These are phyloP conservation scores for Apodemia hepburni DNA, from an alignment of 2,888 invertebrate genomes.

Conservation along the genomic window DNA sequence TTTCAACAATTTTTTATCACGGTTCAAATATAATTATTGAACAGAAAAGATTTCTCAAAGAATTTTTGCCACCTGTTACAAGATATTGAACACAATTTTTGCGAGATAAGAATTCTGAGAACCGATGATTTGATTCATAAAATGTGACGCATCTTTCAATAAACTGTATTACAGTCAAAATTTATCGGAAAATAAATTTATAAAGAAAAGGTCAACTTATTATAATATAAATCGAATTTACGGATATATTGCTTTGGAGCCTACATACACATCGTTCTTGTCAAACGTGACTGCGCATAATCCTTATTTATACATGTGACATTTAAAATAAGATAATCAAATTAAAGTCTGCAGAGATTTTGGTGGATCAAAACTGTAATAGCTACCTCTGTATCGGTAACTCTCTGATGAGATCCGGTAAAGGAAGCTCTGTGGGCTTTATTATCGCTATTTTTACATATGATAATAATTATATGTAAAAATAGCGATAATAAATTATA, in stretches of 20 bases:
- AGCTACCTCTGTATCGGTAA: no score
- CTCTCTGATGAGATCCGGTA: no score
- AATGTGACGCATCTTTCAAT: constrained; percentile 14
- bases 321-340: no score
- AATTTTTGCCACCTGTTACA: constrained; percentile 7
- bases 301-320: no score
- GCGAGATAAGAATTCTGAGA: background rate
- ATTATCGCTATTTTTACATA: no score
- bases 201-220: background rate
- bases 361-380: no score
- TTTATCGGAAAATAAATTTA: constrained; percentile 7
- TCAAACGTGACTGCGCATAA: no score
- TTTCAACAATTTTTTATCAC: background rate
- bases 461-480: no score
- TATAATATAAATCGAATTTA: background rate
- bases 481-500: no score
- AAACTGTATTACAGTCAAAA: constrained; percentile 8
- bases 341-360: no score
- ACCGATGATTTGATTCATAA: constrained; percentile 10
- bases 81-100: constrained; percentile 14
- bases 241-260: background rate
- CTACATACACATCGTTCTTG: background rate
- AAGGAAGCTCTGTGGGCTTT: no score
- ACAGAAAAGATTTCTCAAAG: constrained; percentile 1
- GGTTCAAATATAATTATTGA: constrained; percentile 14